phyloP scores from a whole-genome alignment of 2,113 vertebrate species.

The Pseudopipra pipra region DNA sequence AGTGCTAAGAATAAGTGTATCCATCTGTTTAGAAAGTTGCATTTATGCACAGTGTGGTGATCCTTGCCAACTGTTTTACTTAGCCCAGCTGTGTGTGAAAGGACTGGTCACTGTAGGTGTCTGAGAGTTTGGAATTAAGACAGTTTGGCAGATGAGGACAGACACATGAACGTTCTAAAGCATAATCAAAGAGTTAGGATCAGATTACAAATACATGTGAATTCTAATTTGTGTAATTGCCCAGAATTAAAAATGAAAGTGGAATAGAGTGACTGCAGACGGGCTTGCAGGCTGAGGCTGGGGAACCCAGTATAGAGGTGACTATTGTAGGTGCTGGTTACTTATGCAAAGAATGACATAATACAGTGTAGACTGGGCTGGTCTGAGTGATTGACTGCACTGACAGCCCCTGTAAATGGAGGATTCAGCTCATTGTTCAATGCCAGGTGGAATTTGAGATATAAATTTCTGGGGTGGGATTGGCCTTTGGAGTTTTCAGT shows the following conservation, averaged over 20 bases:
- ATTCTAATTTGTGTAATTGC: neutral
- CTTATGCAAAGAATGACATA: neutral
- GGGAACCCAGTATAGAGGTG: fast-evolving
- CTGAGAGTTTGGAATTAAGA: neutral
- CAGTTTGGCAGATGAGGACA: neutral
- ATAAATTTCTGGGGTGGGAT: neutral
- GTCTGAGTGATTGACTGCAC: neutral
- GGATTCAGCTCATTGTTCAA: neutral
- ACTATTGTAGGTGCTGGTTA: neutral
- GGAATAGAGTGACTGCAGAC: neutral
- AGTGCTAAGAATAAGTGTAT: slow-evolving; percentile 15
- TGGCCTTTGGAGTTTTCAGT: neutral
- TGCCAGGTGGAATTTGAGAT: neutral
- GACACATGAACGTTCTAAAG: neutral
- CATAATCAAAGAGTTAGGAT: neutral
- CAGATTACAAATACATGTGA: neutral
- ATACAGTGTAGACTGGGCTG: neutral
- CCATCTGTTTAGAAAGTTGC: neutral
- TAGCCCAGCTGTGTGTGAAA: neutral
- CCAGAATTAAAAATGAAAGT: neutral
- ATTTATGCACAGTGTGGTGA: neutral
- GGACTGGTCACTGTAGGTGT: neutral
- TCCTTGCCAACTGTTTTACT: neutral
- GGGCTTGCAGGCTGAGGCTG: neutral
- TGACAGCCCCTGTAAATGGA: neutral